Base-by-base conservation (phyloP, 2,888 invertebrate genomes). In the Mystacides longicornis region DNA sequence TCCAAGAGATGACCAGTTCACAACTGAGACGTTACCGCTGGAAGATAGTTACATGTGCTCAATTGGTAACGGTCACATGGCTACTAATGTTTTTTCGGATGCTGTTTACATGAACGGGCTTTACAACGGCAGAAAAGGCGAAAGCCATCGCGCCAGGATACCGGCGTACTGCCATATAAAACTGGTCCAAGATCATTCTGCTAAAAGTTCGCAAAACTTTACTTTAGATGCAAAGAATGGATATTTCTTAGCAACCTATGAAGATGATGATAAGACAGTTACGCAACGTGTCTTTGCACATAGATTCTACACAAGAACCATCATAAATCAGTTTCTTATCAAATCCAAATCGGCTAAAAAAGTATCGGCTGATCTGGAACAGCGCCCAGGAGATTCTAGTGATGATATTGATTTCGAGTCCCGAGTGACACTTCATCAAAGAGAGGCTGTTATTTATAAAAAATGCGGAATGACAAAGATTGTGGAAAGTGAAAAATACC, bases 61-160 rank as follows among this genome's bases (percentile, higher is more conserved):
- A 11, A 55, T 73, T 2, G 66, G 69, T 23, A 73, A 73, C 60
- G 73, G 73, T 1, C 71, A 73, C 49, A 52, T 73, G 49, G 72
- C 72, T 2, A 69, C 69, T 20, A 70, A 71, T 3, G 62, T 72
- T 2, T 70, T 67, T 56, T 67, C 71, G 4, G 67, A 72, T 62
- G 62, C 71, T 2, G 68, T 73, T 19, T 71, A 68, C 52, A 67
- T 72, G 65, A 73, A 73, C 55, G 72, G 73, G 2, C 59, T 73
- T 1, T 73, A 71, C 61, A 73, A 71, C 64, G 73, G 73, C 19
- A 59, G 62, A 22, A 63, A 60, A 1, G 72, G 72, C 1, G 63
- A 67, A 4, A 72, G 72, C 56, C 69, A 68, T 50, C 66, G 73
- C 5, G 73, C 72, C 0, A 66, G 72, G 16, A 68, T 73, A 23